A percentile compares a stretch with the other conserved stretches of the same genome.
These are phyloP conservation scores for Idris sp. DNA, from an alignment of 1,140 invertebrate genomes.

Conservation along the genomic window DNA sequence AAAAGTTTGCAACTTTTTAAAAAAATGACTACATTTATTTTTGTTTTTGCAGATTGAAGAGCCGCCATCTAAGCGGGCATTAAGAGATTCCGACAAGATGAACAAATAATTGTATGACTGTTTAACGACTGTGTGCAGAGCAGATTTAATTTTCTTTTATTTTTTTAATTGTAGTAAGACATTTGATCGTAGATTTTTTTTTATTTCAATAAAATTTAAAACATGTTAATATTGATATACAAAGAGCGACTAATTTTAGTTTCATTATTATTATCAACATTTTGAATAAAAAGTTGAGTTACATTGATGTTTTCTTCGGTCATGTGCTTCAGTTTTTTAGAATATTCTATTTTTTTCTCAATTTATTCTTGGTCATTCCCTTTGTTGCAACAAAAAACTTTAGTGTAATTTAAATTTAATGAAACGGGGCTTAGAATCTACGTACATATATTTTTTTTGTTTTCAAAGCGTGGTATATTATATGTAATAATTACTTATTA, in stretches of 20 bases:
- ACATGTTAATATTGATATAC: too few species aligned
- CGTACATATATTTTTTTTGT: constrained; percentile 48
- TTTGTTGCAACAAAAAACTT: constrained; percentile 6
- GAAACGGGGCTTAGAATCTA: constrained; percentile 61
- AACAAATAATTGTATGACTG: constrained; percentile 74
- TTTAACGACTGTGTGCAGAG: constrained; percentile 28
- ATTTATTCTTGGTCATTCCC: constrained; percentile 12
- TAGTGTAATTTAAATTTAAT: constrained; percentile 39
- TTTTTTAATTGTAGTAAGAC: too few species aligned
- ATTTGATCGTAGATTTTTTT: too few species aligned
- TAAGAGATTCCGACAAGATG: constrained; percentile 75
- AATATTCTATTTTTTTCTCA: constrained; percentile 8
- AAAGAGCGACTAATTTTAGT: too few species aligned
- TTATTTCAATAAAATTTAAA: too few species aligned
- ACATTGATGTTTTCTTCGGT: not conserved
- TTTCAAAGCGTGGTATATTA: constrained; percentile 56
- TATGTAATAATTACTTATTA: constrained; percentile 57
- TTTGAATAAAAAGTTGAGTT: constrained; percentile 22
- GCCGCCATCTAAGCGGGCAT: constrained; percentile 76
- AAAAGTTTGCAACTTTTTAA: too few species aligned
- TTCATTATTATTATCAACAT: too few species aligned
- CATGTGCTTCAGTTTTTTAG: not conserved
- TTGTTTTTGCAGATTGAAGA: constrained; percentile 73
- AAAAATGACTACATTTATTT: constrained; percentile 1
- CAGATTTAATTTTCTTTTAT: constrained; percentile 26